Percentiles rank a stretch among this genome's conserved stretches.
Evolutionary conservation across 1,140 invertebrate species (phyloP).

Genomic region (Conus betulinus): DNA sequence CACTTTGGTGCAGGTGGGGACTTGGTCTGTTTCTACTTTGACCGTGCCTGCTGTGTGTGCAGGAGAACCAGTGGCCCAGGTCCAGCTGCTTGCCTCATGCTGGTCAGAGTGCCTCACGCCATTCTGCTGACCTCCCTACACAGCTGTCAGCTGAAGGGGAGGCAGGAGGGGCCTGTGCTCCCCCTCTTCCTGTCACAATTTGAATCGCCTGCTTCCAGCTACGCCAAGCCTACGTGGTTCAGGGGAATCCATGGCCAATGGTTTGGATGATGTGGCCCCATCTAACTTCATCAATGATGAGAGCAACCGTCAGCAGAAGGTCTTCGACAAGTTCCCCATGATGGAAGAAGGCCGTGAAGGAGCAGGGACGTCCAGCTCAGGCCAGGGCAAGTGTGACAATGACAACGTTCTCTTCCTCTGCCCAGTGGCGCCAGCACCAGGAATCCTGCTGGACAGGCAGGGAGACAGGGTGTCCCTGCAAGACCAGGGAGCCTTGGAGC

Average conservation of each 20-base stretch:
- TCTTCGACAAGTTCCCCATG: constrained; percentile 61
- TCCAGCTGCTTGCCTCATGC: constrained; percentile 21
- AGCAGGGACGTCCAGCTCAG: constrained; percentile 47
- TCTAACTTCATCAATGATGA: constrained; percentile 66
- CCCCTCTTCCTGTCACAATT: constrained; percentile 27
- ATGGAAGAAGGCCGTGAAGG: constrained; percentile 36
- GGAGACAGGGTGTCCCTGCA: constrained; percentile 40
- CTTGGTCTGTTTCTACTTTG: constrained; percentile 26
- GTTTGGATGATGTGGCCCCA: constrained; percentile 40
- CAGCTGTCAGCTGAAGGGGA: constrained; percentile 20
- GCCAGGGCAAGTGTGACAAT: constrained; percentile 45
- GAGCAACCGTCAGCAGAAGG: constrained; percentile 63
- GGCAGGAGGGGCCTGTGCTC: constrained; percentile 18
- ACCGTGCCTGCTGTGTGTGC: constrained; percentile 17
- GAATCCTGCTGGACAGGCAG: constrained; percentile 25
- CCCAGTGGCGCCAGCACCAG: neutral
- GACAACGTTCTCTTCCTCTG: constrained; percentile 25
- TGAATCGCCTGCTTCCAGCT: constrained; percentile 21
- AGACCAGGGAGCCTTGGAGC: constrained; percentile 38
- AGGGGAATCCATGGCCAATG: constrained; percentile 43
- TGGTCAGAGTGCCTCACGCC: constrained; percentile 31
- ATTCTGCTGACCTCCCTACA: constrained; percentile 16
- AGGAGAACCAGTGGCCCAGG: constrained; percentile 18
- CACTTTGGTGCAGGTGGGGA: constrained; percentile 29
- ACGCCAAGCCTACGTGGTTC: neutral